Base-by-base conservation (phyloP, 2,888 invertebrate genomes). In the Andricus quercusramuli region DNA sequence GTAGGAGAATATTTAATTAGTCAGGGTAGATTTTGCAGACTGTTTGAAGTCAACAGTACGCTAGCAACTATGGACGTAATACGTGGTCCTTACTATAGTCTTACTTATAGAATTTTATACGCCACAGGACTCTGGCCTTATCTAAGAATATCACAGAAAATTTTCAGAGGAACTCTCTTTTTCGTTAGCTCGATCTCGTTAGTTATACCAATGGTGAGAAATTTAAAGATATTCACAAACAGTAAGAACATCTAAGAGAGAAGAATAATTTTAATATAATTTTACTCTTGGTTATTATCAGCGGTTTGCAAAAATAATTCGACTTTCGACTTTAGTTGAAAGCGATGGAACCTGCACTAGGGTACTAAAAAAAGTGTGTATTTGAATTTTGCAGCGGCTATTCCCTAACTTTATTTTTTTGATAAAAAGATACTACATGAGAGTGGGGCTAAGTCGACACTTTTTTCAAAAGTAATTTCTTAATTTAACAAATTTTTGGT, bases 91-190 rank as follows among this genome's bases (percentile, higher is more conserved):
- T 68, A 68, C 44, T 41, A 22, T 15, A 68, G 44, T 22, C n/a
- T 68, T 1, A 44, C 44, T 68, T 41, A 68, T 44, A 68, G 4
- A 68, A 68, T 68, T n/a, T 68, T 44, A 44, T 44, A 5, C 11
- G 41, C 41, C n/a, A 68, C 67, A n/a, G 67, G 67, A 9, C 67
- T n/a, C 44, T 68, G 67, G 67, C 67, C 67, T 41, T 22, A 41
- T 41, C 67, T 68, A 22, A 41, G 22, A 5, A 44, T 44, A 22
- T 15, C 41, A 44, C 41, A 68, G 44, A 68, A 68, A 68, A 22
- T n/a, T 11, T 22, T 68, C 3, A 44, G 44, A 44, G 6, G 41
- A 22, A 41, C 13, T 9, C 3, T 68, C 6, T 37, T 3, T 13
- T 11, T 22, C 2, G 3, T n/a, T 25, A 5, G 22, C 22, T 1